These are phyloP conservation scores for Nebria ingens DNA, from an alignment of 1,140 invertebrate genomes.

Conservation along the genomic window DNA sequence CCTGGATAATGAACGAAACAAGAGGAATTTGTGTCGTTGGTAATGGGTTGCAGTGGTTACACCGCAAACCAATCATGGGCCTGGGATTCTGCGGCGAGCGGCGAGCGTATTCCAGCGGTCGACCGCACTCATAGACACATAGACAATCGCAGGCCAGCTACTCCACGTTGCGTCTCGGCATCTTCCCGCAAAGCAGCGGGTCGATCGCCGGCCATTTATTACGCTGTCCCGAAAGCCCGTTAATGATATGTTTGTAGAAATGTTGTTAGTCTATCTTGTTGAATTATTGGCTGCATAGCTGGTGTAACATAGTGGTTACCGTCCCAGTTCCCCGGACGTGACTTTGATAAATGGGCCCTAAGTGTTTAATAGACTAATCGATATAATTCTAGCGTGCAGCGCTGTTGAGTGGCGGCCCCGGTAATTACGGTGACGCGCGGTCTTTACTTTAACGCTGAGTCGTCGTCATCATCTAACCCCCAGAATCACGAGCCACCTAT, in stretches of 20 bases:
- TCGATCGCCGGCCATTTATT: neutral
- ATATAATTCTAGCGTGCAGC: constrained; percentile 31
- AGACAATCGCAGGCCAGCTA: too few relatives aligned
- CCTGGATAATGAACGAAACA: too few relatives aligned
- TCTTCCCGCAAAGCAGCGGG: neutral
- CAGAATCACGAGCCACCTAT: neutral
- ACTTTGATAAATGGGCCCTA: constrained; percentile 33
- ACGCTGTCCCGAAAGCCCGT: neutral
- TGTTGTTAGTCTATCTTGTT: neutral
- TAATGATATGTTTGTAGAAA: constrained; percentile 9
- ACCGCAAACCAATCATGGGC: constrained; percentile 4
- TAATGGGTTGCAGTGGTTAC: neutral
- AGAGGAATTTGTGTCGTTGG: neutral
- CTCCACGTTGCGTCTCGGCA: neutral
- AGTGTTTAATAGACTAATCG: constrained; percentile 36
- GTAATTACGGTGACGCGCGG: constrained; percentile 28
- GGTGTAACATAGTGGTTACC: neutral
- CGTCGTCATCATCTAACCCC: constrained; percentile 2
- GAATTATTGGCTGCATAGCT: neutral
- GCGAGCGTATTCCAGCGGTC: neutral
- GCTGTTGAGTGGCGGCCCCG: constrained; percentile 28
- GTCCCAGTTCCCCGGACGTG: constrained; percentile 14
- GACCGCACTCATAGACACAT: neutral
- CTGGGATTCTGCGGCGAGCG: constrained; percentile 2
- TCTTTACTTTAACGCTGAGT: constrained; percentile 13